A percentile compares a stretch with the other conserved stretches of the same genome.
These are phyloP conservation scores for Octodonta nipae DNA, from an alignment of 2,888 invertebrate genomes.

Conservation along the genomic window DNA sequence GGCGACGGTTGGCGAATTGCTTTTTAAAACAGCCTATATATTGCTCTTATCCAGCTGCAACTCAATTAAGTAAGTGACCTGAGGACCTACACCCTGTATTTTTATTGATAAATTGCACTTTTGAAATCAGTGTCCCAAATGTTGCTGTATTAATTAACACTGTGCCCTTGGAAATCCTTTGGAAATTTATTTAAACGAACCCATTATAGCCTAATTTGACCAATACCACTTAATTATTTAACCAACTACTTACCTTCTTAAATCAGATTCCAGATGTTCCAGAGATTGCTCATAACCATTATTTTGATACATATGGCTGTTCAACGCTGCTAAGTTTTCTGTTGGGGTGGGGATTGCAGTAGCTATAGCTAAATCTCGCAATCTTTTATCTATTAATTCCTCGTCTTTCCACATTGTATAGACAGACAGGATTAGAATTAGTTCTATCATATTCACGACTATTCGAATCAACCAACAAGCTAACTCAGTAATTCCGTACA, in stretches of 20 bases:
- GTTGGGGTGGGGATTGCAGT: conserved; percentile 23
- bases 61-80: too few relatives aligned
- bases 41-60: too few relatives aligned
- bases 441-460: conserved; percentile 35
- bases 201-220: too few relatives aligned
- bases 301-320: conserved; percentile 31
- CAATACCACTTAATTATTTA: too few relatives aligned
- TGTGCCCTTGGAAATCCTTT: too few relatives aligned
- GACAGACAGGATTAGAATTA: conserved; percentile 40
- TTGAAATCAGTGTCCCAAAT: too few relatives aligned
- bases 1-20: too few relatives aligned
- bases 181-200: too few relatives aligned
- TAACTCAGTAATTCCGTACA: conserved; percentile 39
- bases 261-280: conserved; percentile 21
- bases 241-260: conserved; percentile 9
- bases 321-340: conserved; percentile 18
- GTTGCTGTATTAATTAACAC: too few relatives aligned
- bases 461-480: conserved; percentile 38
- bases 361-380: conserved; percentile 37
- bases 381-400: conserved; percentile 35
- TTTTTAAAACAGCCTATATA: too few relatives aligned
- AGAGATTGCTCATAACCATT: conserved; percentile 31
- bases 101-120: too few relatives aligned
- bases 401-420: conserved; percentile 42
- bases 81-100: too few relatives aligned